These are phyloP conservation scores for Heliconius eleuchia DNA, from an alignment of 1,140 invertebrate species.

Conservation along the genomic window DNA sequence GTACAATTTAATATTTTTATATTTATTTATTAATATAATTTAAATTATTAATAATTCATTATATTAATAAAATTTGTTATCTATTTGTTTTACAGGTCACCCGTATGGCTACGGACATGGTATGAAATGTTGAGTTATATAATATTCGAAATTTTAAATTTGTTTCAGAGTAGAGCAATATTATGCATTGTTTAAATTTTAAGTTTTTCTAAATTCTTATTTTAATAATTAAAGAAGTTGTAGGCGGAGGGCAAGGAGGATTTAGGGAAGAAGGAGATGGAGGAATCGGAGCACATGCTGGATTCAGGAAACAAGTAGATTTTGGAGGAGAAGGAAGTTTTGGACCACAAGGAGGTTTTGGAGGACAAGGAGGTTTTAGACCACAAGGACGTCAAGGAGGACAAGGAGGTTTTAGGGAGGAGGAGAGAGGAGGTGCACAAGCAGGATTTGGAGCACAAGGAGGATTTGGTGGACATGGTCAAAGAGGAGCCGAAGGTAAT, in stretches of 20 bases:
- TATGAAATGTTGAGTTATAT: background rate
- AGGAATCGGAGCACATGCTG: background rate
- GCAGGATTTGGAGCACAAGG: too few species aligned
- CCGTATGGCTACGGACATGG: conserved; percentile 19
- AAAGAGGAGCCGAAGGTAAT: too few species aligned
- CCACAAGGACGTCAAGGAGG: background rate
- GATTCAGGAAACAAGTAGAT: background rate
- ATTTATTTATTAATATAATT: background rate
- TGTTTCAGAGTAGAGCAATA: too few species aligned
- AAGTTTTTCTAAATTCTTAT: too few species aligned
- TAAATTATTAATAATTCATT: background rate
- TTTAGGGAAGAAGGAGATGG: background rate
- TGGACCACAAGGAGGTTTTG: background rate
- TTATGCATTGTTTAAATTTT: background rate
- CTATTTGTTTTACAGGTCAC: background rate
- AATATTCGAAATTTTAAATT: background rate
- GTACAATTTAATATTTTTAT: too few species aligned
- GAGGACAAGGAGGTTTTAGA: background rate
- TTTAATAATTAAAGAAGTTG: too few species aligned
- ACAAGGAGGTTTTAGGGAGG: too few species aligned
- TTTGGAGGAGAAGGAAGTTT: background rate
- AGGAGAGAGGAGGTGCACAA: too few species aligned
- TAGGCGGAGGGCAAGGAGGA: background rate
- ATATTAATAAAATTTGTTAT: background rate
- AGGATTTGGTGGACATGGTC: too few species aligned